These are phyloP conservation scores for Decapterus maruadsi DNA, from an alignment of 2,797 vertebrate species.

Conservation along the genomic window DNA sequence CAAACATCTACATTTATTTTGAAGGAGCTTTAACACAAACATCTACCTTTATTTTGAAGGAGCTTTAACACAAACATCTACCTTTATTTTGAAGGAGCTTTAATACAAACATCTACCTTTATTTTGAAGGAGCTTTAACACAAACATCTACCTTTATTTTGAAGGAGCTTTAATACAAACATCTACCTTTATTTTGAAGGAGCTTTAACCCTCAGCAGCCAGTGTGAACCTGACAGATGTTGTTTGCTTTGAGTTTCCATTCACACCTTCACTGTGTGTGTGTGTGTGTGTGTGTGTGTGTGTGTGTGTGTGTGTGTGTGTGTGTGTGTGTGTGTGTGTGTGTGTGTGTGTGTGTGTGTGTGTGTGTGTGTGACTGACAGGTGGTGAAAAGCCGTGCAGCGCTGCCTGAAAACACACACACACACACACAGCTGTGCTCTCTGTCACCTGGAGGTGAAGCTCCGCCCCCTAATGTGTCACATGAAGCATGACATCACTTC, in stretches of 20 bases:
- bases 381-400: constrained; percentile 44
- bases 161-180: no score
- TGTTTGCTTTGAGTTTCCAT: constrained; percentile 54
- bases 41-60: no score
- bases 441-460: constrained; percentile 8
- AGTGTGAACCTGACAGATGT: constrained; percentile 49
- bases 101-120: no score
- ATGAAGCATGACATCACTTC: neutral
- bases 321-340: constrained; percentile 5
- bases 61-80: no score
- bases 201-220: neutral
- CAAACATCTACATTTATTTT: no score
- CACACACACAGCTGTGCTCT: constrained; percentile 26
- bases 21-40: no score
- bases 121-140: no score
- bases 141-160: no score
- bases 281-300: constrained; percentile 4
- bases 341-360: constrained; percentile 10
- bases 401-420: constrained; percentile 26
- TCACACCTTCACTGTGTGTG: constrained; percentile 30
- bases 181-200: no score
- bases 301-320: constrained; percentile 19
- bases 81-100: no score
- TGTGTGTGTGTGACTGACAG: constrained; percentile 29
- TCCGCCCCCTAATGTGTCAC: neutral